Conservation (phyloP, 2,113 vertebrate species). For the Bostrychus sinensis region DNA sequence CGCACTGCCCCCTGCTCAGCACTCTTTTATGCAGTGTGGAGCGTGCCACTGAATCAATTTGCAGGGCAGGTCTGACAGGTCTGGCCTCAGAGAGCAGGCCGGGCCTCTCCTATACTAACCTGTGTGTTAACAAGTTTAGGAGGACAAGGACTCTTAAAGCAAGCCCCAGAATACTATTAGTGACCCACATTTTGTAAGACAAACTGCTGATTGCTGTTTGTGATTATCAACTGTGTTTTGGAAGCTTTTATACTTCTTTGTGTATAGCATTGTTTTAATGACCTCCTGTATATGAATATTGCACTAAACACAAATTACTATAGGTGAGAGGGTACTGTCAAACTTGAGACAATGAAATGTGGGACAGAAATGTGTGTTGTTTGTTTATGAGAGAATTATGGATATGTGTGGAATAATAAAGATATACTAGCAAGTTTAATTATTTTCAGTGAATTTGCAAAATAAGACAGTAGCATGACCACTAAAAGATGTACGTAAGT, state of each 20-base stretch:
- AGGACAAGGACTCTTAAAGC: constrained; percentile 36
- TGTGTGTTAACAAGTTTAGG: constrained; percentile 66
- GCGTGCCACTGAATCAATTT: constrained; percentile 85
- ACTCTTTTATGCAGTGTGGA: constrained; percentile 72
- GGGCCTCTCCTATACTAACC: constrained; percentile 41
- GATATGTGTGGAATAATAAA: too few species aligned
- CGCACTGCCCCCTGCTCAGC: constrained; percentile 67
- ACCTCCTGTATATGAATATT: too few species aligned
- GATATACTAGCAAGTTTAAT: too few species aligned
- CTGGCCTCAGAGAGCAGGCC: constrained; percentile 60
- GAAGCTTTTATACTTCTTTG: not conserved
- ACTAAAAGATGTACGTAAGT: too few species aligned
- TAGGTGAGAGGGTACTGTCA: too few species aligned
- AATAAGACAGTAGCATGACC: too few species aligned
- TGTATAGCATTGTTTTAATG: too few species aligned
- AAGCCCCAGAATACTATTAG: constrained; percentile 54
- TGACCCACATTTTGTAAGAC: constrained; percentile 16
- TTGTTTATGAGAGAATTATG: too few species aligned
- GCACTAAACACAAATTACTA: too few species aligned
- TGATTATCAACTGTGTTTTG: not conserved
- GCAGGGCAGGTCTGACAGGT: constrained; percentile 73
- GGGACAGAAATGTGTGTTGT: too few species aligned
- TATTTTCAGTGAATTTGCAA: too few species aligned
- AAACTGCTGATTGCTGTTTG: not conserved
- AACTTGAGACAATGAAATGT: too few species aligned